Percentiles rank a stretch among this genome's conserved stretches.
Conservation (phyloP, 2,888 invertebrate species). For the Dione vanillae region DNA sequence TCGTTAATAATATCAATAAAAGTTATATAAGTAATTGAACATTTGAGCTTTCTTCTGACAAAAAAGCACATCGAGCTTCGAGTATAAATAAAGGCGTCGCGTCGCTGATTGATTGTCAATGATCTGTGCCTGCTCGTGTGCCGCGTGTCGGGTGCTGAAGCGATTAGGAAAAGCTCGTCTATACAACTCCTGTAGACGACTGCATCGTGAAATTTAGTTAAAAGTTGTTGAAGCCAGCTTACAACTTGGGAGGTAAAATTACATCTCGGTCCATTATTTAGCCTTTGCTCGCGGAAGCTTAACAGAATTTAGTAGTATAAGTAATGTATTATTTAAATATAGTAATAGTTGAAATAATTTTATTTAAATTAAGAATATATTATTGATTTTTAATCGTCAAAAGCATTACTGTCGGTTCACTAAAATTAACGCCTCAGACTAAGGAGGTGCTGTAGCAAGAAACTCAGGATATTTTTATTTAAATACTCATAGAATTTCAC, state of each 20-base stretch:
- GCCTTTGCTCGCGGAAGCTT: not conserved
- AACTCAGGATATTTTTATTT: too few relatives aligned
- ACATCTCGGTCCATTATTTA: too few relatives aligned
- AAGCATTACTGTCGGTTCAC: too few relatives aligned
- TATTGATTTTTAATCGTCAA: too few relatives aligned
- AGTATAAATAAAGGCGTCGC: slow-evolving; percentile 18
- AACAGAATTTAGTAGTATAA: too few relatives aligned
- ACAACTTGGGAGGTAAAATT: not conserved
- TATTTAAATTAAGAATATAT: too few relatives aligned
- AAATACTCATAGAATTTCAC: too few relatives aligned
- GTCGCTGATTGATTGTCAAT: slow-evolving; percentile 21
- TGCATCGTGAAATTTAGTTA: slow-evolving; percentile 2
- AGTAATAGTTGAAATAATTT: too few relatives aligned
- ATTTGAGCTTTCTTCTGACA: not conserved
- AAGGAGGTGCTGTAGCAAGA: too few relatives aligned
- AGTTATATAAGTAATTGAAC: slow-evolving; percentile 3
- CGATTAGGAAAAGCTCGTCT: slow-evolving; percentile 17
- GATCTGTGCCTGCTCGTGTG: slow-evolving; percentile 17
- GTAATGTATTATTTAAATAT: too few relatives aligned
- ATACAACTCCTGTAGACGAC: slow-evolving; percentile 14
- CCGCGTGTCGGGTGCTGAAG: slow-evolving; percentile 12
- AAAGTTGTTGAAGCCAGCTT: not conserved
- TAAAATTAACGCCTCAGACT: too few relatives aligned
- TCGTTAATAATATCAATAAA: not conserved
- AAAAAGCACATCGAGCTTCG: not conserved